Conservation (phyloP, 2,797 vertebrate genomes). For the Hippopotamyrus pictus region DNA sequence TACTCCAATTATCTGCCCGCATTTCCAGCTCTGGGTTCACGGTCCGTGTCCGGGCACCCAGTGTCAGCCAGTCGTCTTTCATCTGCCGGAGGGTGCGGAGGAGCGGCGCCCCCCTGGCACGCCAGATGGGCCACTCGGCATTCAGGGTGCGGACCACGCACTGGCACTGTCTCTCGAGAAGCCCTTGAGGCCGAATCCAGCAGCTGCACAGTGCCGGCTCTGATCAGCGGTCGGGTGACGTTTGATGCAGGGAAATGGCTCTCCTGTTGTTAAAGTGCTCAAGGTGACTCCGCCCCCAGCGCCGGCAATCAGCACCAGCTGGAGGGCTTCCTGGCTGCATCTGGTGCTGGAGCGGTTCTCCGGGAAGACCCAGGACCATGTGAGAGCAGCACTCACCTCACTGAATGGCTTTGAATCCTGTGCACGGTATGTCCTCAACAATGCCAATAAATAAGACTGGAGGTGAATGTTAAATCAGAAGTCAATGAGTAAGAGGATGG, state of each 20-base stretch:
- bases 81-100: background rate
- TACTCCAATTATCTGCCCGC: background rate
- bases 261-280: background rate
- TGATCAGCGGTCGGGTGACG: conserved; percentile 3
- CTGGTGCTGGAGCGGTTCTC: background rate
- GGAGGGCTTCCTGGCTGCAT: background rate
- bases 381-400: background rate
- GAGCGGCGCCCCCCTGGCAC: background rate
- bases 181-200: conserved; percentile 7
- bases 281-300: conserved; percentile 18
- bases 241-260: background rate
- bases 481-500: background rate
- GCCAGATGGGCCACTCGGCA: conserved; percentile 9
- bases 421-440: too few species aligned
- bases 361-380: background rate
- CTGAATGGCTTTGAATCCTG: background rate
- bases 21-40: background rate
- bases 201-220: background rate
- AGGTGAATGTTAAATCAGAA: background rate
- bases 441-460: background rate
- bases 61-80: background rate
- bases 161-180: background rate
- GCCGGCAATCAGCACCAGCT: background rate
- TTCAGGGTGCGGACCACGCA: background rate
- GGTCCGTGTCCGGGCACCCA: background rate